Evolutionary conservation across 2,797 vertebrate species (phyloP), one percentile per base, ranked within the genome.

Genomic region (Clarias platycephalus): DNA sequence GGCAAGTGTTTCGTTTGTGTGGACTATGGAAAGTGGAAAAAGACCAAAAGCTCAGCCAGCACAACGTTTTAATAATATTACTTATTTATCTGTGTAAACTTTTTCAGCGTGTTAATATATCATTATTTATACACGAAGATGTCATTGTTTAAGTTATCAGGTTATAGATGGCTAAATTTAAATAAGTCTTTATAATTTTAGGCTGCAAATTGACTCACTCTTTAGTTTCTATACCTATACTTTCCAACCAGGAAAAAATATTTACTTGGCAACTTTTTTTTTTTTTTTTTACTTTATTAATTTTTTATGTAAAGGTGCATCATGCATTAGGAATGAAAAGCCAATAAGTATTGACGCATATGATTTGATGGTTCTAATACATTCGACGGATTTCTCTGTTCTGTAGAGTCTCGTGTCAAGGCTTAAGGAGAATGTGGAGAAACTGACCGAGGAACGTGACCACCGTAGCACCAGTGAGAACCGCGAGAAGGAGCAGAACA

Each of bases 401-500:
- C n/a, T 84, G 31, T 89, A 97, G 96, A 95, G 94, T 91, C 90
- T 97, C 84, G 96, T 96, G 80, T 90, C 91, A 0, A 92, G 96
- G 62, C 93, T 97, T 89, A 97, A 97, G 90, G 96, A 97, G 88
- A 97, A 96, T 90, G 93, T 97, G 89, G 96, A 97, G 91, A 97
- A 97, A 90, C 90, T 97, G 91, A 96, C 95, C 0, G 96, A 96
- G 89, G 96, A 97, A 86, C 92, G 96, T 2, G 96, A 97, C 83
- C 96, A 96, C 83, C 95, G 95, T 0, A 90, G 88, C 0, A 94
- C 95, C 0, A 95, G 95, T 0, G 96, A 97, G 92, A 96, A 91
- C 91, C 93, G 96, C 1, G 96, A 97, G 92, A 96, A 96, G 87
- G 96, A 97, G 86, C 96, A 97, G 88, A 97, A 97, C 92, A 97